phyloP scores from a whole-genome alignment of 2,113 vertebrate species.

The Mormyrus lacerda region DNA sequence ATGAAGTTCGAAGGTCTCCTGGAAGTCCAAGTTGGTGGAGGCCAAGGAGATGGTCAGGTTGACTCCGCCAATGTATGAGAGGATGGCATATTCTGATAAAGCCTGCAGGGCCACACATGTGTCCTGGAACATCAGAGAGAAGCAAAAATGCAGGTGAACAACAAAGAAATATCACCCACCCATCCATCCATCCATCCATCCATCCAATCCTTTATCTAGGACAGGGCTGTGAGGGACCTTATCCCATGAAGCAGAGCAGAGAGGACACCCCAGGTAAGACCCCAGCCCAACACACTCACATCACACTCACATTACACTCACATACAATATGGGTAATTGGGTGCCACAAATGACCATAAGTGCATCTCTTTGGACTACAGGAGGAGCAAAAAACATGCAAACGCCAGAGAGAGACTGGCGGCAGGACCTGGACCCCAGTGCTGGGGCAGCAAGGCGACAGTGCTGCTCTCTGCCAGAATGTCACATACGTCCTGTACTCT shows the following conservation, averaged over 20 bases:
- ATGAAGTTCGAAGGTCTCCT: slow-evolving; percentile 86
- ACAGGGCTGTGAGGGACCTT: not conserved
- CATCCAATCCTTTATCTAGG: not conserved
- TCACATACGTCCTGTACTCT: too few relatives aligned
- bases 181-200: not conserved
- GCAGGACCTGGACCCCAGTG: not conserved
- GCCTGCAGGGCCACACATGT: slow-evolving; percentile 88
- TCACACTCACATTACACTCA: too few relatives aligned
- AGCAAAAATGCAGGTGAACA: not conserved
- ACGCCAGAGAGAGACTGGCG: too few relatives aligned
- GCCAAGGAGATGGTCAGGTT: slow-evolving; percentile 90
- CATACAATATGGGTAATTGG: not conserved
- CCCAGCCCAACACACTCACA: not conserved
- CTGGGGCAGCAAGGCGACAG: not conserved
- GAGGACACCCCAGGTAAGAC: not conserved
- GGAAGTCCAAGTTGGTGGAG: slow-evolving; percentile 89
- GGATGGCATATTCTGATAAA: slow-evolving; percentile 84
- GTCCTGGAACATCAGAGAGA: slow-evolving; percentile 58
- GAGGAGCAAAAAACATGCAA: not conserved
- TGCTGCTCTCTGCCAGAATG: not conserved
- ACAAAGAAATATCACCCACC: not conserved
- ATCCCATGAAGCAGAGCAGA: not conserved
- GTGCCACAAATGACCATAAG: not conserved
- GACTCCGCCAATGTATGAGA: slow-evolving; percentile 79
- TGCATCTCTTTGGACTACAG: not conserved